These are phyloP conservation scores for Apis florea DNA, from an alignment of 1,140 invertebrate species.

Conservation along the genomic window DNA sequence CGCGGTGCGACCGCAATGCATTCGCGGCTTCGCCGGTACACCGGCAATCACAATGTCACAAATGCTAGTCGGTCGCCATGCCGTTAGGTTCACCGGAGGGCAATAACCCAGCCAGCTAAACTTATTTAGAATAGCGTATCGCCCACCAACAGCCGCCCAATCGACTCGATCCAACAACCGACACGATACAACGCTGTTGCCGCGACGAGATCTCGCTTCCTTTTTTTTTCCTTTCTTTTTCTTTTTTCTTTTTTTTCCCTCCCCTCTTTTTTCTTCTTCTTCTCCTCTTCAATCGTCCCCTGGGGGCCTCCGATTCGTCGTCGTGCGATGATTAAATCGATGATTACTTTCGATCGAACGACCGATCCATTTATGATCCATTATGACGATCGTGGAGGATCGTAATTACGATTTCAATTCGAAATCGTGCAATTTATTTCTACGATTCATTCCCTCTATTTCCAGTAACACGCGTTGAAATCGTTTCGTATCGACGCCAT, in stretches of 20 bases:
- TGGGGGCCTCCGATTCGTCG: neutral
- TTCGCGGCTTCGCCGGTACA: conserved; percentile 54
- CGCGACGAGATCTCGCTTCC: conserved; percentile 25
- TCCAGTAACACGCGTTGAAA: no score
- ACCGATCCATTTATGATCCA: neutral
- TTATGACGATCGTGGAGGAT: neutral
- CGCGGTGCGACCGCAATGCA: conserved; percentile 56
- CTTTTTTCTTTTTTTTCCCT: neutral
- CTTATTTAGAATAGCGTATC: conserved; percentile 74
- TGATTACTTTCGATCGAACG: neutral
- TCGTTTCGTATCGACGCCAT: no score
- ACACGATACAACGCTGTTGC: conserved; percentile 19
- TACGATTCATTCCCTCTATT: no score
- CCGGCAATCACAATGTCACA: conserved; percentile 72
- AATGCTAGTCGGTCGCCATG: conserved; percentile 68
- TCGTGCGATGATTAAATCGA: conserved; percentile 23
- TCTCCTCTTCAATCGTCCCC: neutral
- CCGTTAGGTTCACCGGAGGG: conserved; percentile 75
- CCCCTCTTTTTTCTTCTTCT: conserved; percentile 1
- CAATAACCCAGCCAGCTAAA: conserved; percentile 74
- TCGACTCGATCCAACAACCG: conserved; percentile 33
- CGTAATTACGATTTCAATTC: no score
- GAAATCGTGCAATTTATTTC: no score
- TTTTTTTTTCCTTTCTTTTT: neutral
- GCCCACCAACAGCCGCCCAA: conserved; percentile 55